Conservation (phyloP, 2,113 vertebrate genomes). For the Nibea coibor region DNA sequence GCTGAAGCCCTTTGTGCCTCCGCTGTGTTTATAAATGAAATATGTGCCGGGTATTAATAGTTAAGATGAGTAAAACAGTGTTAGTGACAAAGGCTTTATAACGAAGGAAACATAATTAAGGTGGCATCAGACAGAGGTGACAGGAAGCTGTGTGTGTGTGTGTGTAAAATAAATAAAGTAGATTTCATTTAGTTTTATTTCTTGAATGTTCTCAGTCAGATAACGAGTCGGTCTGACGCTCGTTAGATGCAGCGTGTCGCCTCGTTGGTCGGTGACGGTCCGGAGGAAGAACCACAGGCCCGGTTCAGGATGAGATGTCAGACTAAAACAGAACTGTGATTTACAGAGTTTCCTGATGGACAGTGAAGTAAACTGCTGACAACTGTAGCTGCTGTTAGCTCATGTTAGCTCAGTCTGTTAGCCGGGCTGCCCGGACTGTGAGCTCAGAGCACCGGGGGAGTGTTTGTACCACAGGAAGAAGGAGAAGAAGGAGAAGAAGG, state of each 20-base stretch:
- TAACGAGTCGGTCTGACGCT: neutral
- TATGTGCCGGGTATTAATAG: neutral
- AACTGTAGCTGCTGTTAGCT: too few species aligned
- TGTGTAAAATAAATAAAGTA: neutral
- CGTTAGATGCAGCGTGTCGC: conserved; percentile 8
- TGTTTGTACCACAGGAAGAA: too few species aligned
- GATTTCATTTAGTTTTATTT: conserved; percentile 22
- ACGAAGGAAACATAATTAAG: neutral
- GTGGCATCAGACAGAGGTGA: neutral
- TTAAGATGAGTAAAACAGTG: neutral
- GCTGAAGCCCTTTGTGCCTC: neutral
- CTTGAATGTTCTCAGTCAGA: neutral
- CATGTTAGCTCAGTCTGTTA: too few species aligned
- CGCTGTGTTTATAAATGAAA: neutral
- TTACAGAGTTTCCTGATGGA: too few species aligned
- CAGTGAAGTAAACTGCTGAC: too few species aligned
- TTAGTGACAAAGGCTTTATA: neutral
- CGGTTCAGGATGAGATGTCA: neutral
- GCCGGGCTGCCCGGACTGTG: too few species aligned
- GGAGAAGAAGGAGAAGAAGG: too few species aligned
- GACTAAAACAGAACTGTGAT: too few species aligned
- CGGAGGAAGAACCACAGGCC: neutral
- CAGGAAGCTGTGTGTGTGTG: neutral
- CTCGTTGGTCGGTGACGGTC: neutral
- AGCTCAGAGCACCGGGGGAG: too few species aligned